A percentile compares a stretch with the other conserved stretches of the same genome.
Conservation (phyloP, 1,140 invertebrate genomes). For the Trichonephila clavipes region DNA sequence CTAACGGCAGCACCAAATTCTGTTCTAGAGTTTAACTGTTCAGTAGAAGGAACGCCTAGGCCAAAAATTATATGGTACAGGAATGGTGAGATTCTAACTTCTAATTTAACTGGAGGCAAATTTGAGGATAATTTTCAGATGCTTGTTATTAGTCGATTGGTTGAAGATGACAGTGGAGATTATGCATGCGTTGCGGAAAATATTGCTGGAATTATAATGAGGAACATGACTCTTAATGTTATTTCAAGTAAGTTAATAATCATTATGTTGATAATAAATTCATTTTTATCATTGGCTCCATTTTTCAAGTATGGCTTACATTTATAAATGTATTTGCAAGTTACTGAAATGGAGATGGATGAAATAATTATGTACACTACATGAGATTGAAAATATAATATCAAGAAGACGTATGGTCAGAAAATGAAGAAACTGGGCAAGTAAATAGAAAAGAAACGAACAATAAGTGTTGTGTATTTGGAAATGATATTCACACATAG, state of each 20-base stretch:
- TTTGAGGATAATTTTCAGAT: constrained; percentile 58
- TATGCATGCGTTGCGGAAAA: constrained; percentile 78
- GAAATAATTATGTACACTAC: too few species aligned
- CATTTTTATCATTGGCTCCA: too few species aligned
- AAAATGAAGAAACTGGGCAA: too few species aligned
- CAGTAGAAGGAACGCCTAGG: constrained; percentile 78
- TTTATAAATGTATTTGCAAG: too few species aligned
- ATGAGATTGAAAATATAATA: too few species aligned
- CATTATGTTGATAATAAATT: too few species aligned
- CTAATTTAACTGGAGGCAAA: constrained; percentile 64
- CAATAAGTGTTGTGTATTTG: too few species aligned
- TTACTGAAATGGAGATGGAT: too few species aligned
- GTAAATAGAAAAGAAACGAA: too few species aligned
- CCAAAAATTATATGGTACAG: constrained; percentile 80
- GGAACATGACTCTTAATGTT: constrained; percentile 79
- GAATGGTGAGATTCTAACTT: constrained; percentile 77
- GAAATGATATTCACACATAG: too few species aligned
- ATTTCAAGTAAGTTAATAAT: constrained; percentile 80
- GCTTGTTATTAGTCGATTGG: constrained; percentile 64
- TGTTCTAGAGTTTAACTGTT: constrained; percentile 77
- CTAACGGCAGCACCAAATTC: constrained; percentile 72
- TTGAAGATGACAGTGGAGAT: constrained; percentile 72
- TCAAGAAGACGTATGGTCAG: too few species aligned
- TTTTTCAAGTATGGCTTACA: too few species aligned
- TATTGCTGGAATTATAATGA: constrained; percentile 79